These are phyloP conservation scores for Phrynocephalus vlangalii DNA, from an alignment of 2,797 vertebrate genomes.

Conservation along the genomic window DNA sequence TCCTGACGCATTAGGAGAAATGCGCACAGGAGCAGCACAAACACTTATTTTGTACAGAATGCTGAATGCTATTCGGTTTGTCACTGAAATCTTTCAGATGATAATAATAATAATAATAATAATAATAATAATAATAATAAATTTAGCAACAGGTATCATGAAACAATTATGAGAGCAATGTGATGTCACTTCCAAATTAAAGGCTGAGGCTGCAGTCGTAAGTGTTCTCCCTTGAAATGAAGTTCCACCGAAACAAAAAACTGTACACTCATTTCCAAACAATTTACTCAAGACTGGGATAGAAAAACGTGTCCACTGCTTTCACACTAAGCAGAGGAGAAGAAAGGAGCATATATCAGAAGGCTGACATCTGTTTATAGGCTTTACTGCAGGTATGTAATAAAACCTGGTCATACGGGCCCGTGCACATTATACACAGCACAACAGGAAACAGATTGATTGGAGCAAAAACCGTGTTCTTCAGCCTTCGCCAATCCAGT, in stretches of 20 bases:
- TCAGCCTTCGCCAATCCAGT: background rate
- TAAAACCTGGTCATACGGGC: constrained; percentile 1
- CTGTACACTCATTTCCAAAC: background rate
- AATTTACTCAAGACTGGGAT: background rate
- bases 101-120: too few relatives aligned
- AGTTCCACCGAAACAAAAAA: background rate
- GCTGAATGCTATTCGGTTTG: background rate
- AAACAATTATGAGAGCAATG: background rate
- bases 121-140: too few relatives aligned
- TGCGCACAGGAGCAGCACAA: background rate
- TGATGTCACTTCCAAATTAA: background rate
- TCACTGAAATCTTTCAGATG: background rate
- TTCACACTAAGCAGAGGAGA: background rate
- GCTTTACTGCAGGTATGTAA: background rate
- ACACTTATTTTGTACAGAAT: background rate
- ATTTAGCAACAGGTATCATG: background rate
- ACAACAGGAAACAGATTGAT: background rate
- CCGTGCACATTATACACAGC: background rate
- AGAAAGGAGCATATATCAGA: background rate
- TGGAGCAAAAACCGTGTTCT: background rate
- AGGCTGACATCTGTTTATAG: background rate
- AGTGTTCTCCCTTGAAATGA: background rate
- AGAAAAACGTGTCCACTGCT: background rate
- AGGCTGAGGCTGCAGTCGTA: background rate
- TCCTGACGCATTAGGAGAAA: background rate